A percentile compares a stretch with the other conserved stretches of the same genome.
These are phyloP conservation scores for Spea hammondii DNA, from an alignment of 2,797 vertebrate species.

Conservation along the genomic window DNA sequence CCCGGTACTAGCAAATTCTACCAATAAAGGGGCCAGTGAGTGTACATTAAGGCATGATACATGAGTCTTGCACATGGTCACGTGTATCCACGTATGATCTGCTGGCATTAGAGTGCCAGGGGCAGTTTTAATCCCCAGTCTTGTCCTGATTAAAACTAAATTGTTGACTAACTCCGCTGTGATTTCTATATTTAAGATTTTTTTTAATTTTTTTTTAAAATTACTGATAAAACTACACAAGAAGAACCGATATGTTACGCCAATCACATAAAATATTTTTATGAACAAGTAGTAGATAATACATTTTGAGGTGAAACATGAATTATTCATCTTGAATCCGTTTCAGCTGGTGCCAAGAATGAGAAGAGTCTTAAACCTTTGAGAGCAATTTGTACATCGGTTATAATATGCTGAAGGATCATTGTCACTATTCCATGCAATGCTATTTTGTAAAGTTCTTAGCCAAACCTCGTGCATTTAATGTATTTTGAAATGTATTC, in stretches of 20 bases:
- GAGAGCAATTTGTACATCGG: constrained; percentile 50
- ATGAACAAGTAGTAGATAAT: constrained; percentile 44
- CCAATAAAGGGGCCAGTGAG: no score
- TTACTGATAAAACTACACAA: constrained; percentile 20
- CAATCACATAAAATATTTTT: constrained; percentile 46
- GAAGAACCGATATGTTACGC: background rate
- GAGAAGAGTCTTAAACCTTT: constrained; percentile 43
- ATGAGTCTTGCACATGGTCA: no score
- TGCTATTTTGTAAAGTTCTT: constrained; percentile 26
- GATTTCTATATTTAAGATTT: background rate
- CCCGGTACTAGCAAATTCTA: no score
- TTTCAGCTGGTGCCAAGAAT: constrained; percentile 45
- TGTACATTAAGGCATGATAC: no score
- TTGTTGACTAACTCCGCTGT: no score
- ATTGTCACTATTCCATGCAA: constrained; percentile 41
- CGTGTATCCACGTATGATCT: no score
- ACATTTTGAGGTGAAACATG: constrained; percentile 49
- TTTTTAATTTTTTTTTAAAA: background rate
- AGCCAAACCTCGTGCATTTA: constrained; percentile 31
- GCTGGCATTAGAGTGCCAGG: no score
- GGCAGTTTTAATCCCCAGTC: no score
- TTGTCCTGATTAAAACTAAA: no score
- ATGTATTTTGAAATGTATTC: constrained; percentile 43
- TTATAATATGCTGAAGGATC: constrained; percentile 43
- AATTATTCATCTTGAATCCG: constrained; percentile 46